Percentiles rank a stretch among this genome's conserved stretches.
These are phyloP conservation scores for Tetramorium alpestre DNA, from an alignment of 1,140 invertebrate genomes.

Conservation along the genomic window DNA sequence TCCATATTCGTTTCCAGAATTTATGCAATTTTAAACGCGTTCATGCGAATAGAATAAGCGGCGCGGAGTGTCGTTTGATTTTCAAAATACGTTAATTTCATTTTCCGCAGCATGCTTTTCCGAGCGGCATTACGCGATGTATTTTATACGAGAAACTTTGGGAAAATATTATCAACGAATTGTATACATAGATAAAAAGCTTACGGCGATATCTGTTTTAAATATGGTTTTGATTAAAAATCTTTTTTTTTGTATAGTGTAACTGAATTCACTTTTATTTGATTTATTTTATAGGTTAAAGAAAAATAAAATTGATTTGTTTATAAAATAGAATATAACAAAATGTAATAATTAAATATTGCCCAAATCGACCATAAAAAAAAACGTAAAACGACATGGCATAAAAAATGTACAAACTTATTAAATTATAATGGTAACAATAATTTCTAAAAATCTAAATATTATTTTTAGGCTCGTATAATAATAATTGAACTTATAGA, in stretches of 20 bases:
- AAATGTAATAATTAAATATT: not conserved
- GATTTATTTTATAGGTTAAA: not conserved
- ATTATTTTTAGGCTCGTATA: not conserved
- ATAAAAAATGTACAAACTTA: not conserved
- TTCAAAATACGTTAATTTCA: constrained; percentile 36
- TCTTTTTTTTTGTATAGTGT: not conserved
- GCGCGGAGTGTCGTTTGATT: constrained; percentile 5
- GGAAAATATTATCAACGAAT: constrained; percentile 16
- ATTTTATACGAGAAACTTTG: not conserved
- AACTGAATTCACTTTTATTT: constrained; percentile 5
- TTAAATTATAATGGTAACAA: not conserved
- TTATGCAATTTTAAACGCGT: not conserved
- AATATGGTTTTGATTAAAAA: not conserved
- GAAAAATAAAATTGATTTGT: not conserved
- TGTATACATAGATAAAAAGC: not conserved
- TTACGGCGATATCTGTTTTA: not conserved
- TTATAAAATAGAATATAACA: not conserved
- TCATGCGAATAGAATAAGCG: not conserved
- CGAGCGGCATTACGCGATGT: not conserved
- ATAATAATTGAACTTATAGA: constrained; percentile 13
- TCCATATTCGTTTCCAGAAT: constrained; percentile 28
- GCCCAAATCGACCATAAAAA: not conserved
- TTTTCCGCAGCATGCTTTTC: not conserved
- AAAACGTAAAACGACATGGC: not conserved
- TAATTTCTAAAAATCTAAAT: not conserved